Conservation (phyloP, 2,113 vertebrate species). For the Monopterus albus region DNA sequence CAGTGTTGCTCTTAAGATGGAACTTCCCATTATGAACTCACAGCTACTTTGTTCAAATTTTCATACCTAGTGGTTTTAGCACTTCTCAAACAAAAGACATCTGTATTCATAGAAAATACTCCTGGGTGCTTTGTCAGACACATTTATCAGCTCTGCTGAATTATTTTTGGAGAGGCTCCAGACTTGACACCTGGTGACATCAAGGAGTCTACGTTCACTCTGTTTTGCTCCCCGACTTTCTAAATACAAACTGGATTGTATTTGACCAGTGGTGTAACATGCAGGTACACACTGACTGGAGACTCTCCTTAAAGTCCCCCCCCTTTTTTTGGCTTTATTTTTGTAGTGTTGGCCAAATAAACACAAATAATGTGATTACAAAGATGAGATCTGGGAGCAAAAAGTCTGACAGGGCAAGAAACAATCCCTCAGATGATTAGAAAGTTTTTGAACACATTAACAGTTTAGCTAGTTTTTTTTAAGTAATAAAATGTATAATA, state of each 20-base stretch:
- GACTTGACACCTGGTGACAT: constrained; percentile 52
- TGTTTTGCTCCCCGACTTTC: neutral
- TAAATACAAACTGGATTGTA: constrained; percentile 27
- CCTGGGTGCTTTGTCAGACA: constrained; percentile 43
- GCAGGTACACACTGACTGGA: neutral
- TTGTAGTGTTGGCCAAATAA: no score
- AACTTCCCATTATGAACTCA: constrained; percentile 22
- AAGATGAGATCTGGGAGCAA: no score
- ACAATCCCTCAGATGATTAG: no score
- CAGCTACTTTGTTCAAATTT: constrained; percentile 38
- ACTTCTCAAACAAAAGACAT: constrained; percentile 42
- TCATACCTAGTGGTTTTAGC: constrained; percentile 31
- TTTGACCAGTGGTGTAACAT: constrained; percentile 13
- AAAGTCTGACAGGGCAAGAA: neutral
- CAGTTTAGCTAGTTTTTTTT: no score
- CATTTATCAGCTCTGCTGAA: constrained; percentile 42
- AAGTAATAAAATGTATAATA: no score
- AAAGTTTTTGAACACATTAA: no score
- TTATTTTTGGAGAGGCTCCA: constrained; percentile 50
- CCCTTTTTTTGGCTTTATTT: no score
- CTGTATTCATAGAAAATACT: constrained; percentile 33
- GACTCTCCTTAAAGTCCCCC: neutral
- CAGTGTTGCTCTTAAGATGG: constrained; percentile 16
- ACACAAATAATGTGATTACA: neutral
- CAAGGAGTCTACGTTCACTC: constrained; percentile 20